Conservation (phyloP, 2,797 vertebrate species). For the Acomys russatus region DNA sequence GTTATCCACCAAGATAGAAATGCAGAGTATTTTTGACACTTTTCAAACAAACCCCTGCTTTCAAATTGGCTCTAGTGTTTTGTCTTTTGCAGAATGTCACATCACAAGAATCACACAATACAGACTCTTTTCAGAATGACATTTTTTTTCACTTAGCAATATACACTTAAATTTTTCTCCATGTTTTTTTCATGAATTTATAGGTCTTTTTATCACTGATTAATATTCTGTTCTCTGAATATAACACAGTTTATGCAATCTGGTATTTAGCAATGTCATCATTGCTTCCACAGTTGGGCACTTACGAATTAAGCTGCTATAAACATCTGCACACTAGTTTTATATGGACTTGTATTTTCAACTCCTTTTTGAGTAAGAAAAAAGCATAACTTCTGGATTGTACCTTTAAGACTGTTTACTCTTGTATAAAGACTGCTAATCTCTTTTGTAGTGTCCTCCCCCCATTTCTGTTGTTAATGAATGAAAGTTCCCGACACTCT, state of each 20-base stretch:
- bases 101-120: background rate
- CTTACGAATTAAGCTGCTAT: background rate
- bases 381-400: background rate
- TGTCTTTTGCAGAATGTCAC: background rate
- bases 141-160: background rate
- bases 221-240: background rate
- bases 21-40: background rate
- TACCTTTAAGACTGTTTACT: background rate
- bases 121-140: background rate
- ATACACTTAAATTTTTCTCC: background rate
- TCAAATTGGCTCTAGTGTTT: background rate
- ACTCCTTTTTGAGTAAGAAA: background rate
- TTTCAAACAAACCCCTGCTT: background rate
- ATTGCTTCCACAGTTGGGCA: background rate
- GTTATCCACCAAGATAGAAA: background rate
- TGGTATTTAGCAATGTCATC: background rate
- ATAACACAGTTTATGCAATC: background rate
- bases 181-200: background rate
- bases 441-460: background rate
- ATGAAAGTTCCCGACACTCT: background rate
- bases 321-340: background rate
- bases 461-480: background rate
- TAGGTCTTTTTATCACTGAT: background rate
- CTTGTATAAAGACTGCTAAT: background rate
- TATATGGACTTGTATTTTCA: background rate